Percentiles rank a stretch among this genome's conserved stretches.
Evolutionary conservation across 2,888 invertebrate genomes (phyloP).

Genomic region (Coenonympha glycerion): DNA sequence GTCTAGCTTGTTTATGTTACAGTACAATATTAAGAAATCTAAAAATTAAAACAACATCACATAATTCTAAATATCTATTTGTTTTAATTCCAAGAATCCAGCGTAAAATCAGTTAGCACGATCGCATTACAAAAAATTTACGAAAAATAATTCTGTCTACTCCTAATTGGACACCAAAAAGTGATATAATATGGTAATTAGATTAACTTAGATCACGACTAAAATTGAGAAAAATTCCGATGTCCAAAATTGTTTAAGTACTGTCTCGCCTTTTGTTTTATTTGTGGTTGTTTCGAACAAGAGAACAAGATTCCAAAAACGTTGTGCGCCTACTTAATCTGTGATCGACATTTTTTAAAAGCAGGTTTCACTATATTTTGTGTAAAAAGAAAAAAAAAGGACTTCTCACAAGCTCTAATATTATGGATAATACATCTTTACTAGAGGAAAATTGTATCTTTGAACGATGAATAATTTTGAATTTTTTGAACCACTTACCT

Average conservation of each 20-base stretch:
- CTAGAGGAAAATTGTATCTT: too few relatives aligned
- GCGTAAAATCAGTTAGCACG: constrained; percentile 33
- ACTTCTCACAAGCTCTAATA: neutral
- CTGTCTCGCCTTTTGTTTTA: constrained; percentile 28
- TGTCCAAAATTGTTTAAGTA: constrained; percentile 28
- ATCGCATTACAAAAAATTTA: constrained; percentile 27
- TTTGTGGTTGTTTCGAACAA: constrained; percentile 16
- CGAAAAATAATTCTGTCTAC: constrained; percentile 28
- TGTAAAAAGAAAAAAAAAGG: constrained; percentile 10
- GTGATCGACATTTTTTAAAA: constrained; percentile 17
- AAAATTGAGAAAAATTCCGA: constrained; percentile 29
- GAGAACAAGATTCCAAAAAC: constrained; percentile 24
- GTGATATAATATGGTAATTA: constrained; percentile 34
- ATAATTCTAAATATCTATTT: constrained; percentile 24
- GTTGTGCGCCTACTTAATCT: constrained; percentile 26
- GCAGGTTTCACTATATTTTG: constrained; percentile 13
- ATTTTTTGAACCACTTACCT: too few relatives aligned
- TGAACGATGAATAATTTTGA: too few relatives aligned
- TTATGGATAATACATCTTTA: too few relatives aligned
- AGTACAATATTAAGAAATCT: neutral
- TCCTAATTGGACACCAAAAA: constrained; percentile 30
- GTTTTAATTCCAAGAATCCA: constrained; percentile 26
- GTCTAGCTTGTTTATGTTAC: too few relatives aligned
- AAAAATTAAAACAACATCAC: neutral
- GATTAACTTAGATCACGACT: constrained; percentile 33